A percentile compares a stretch with the other conserved stretches of the same genome.
Conservation (phyloP, 2,113 vertebrate genomes). For the Thunnus thynnus region DNA sequence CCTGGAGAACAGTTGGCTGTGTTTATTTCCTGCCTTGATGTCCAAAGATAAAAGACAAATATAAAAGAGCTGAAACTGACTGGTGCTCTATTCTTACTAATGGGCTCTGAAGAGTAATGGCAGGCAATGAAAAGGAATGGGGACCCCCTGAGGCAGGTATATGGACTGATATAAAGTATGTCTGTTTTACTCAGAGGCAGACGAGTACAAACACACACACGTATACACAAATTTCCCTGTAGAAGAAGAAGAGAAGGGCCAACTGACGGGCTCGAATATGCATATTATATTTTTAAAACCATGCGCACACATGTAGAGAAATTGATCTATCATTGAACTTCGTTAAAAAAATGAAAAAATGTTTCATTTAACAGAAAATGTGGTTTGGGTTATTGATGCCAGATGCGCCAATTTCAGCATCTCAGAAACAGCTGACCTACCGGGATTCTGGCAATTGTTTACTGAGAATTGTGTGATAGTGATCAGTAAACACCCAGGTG, state of each 20-base stretch:
- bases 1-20: background rate
- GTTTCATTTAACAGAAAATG: conserved; percentile 1
- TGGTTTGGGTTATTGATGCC: conserved; percentile 4
- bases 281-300: background rate
- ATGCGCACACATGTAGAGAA: background rate
- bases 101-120: conserved; percentile 30
- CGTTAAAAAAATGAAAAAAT: background rate
- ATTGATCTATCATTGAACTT: background rate
- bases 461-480: background rate
- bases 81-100: background rate
- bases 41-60: conserved; percentile 40
- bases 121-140: conserved; percentile 20
- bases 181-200: background rate
- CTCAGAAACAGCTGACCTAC: background rate
- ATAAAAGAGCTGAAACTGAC: conserved; percentile 5
- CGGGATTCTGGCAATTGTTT: background rate
- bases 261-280: background rate
- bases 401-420: background rate
- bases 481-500: background rate
- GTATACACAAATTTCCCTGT: background rate
- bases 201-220: background rate
- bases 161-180: conserved; percentile 9
- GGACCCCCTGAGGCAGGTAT: background rate
- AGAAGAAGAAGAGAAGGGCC: too few relatives aligned
- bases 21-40: conserved; percentile 36